A percentile compares a stretch with the other conserved stretches of the same genome.
These are phyloP conservation scores for Drosophila merina DNA, from an alignment of 2,888 invertebrate genomes.

Conservation along the genomic window DNA sequence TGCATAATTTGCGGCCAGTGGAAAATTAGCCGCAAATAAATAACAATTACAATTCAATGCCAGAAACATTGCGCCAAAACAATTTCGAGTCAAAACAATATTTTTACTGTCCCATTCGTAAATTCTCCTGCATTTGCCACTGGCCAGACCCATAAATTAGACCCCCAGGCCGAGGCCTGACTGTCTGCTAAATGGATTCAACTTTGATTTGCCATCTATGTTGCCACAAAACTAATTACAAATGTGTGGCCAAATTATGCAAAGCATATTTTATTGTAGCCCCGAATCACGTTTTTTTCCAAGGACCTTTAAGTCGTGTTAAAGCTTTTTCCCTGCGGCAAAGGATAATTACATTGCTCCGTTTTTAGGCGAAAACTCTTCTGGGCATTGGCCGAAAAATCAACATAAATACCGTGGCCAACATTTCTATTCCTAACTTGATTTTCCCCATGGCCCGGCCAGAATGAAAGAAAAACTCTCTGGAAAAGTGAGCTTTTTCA, in stretches of 20 bases:
- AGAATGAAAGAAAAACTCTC: constrained; percentile 21
- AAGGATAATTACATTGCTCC: constrained; percentile 73
- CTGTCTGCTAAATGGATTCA: constrained; percentile 30
- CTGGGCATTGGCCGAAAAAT: constrained; percentile 56
- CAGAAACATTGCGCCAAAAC: constrained; percentile 38
- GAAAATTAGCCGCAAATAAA: constrained; percentile 73
- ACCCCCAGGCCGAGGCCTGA: constrained; percentile 37
- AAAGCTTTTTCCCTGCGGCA: constrained; percentile 18
- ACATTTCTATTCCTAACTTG: constrained; percentile 79
- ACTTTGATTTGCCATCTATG: constrained; percentile 52
- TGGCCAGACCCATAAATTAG: constrained; percentile 75
- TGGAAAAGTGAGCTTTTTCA: constrained; percentile 33
- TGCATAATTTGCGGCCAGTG: constrained; percentile 41
- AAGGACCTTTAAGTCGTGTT: constrained; percentile 10
- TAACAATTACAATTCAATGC: constrained; percentile 69
- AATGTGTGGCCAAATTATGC: constrained; percentile 60
- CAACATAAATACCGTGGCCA: constrained; percentile 76
- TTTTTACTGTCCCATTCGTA: constrained; percentile 30
- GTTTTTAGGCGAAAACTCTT: constrained; percentile 62
- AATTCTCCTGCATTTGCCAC: constrained; percentile 39
- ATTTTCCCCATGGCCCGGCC: constrained; percentile 57
- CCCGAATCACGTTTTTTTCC: constrained; percentile 12
- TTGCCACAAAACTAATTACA: constrained; percentile 47
- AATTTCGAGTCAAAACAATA: constrained; percentile 39
- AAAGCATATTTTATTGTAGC: constrained; percentile 28